Conservation (phyloP, 2,797 vertebrate species). For the Rhodeus uyekii region DNA sequence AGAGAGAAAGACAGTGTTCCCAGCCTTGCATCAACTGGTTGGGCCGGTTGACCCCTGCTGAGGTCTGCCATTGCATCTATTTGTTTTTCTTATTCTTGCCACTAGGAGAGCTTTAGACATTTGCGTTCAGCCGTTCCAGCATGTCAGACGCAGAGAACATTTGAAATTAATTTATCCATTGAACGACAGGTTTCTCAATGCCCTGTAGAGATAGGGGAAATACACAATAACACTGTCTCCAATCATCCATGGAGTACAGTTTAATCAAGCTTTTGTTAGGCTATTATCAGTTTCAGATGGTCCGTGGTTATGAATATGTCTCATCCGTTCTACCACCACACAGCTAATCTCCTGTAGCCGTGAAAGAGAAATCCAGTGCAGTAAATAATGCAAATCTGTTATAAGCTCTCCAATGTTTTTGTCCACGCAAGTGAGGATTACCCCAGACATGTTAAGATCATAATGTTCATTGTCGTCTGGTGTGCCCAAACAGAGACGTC, state of each 20-base stretch:
- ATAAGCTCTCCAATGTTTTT: slow-evolving; percentile 61
- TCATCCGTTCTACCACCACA: slow-evolving; percentile 68
- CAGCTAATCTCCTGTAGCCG: slow-evolving; percentile 73
- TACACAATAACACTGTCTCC: slow-evolving; percentile 58
- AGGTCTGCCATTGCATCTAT: slow-evolving; percentile 40
- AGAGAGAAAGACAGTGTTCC: not conserved
- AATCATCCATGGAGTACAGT: slow-evolving; percentile 68
- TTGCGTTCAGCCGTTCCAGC: slow-evolving; percentile 21
- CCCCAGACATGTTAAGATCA: slow-evolving; percentile 51
- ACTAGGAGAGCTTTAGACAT: slow-evolving; percentile 44
- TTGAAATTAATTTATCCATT: slow-evolving; percentile 44
- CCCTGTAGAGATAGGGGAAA: slow-evolving; percentile 43
- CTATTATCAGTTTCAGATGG: slow-evolving; percentile 61
- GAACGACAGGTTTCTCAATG: slow-evolving; percentile 43
- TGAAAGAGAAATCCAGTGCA: slow-evolving; percentile 66
- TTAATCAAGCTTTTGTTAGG: slow-evolving; percentile 70
- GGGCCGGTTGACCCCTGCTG: not conserved
- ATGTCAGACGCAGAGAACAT: not conserved
- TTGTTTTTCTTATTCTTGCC: slow-evolving; percentile 56
- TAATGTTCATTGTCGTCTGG: slow-evolving; percentile 59
- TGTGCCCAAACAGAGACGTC: slow-evolving; percentile 51
- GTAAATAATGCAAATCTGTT: slow-evolving; percentile 78
- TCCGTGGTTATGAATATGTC: slow-evolving; percentile 67
- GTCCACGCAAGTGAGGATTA: slow-evolving; percentile 59
- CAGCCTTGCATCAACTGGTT: not conserved